A percentile compares a stretch with the other conserved stretches of the same genome.
These are phyloP conservation scores for Zaprionus vittiger DNA, from an alignment of 1,140 invertebrate species.

Conservation along the genomic window DNA sequence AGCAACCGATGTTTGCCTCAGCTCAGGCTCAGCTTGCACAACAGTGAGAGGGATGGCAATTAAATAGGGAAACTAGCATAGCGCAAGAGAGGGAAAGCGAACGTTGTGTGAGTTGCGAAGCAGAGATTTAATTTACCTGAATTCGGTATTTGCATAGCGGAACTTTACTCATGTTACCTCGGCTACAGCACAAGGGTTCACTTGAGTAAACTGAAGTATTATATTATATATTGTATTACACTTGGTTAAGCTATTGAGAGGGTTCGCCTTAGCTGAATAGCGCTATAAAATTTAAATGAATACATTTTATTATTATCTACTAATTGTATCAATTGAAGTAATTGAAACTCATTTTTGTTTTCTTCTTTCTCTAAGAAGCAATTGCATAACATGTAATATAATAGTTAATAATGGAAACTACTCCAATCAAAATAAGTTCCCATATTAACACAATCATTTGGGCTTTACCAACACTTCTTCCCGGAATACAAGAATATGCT, in stretches of 20 bases:
- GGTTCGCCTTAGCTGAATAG: not conserved
- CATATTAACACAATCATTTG: not conserved
- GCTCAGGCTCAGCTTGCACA: not conserved
- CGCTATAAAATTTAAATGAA: not conserved
- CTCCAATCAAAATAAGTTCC: not conserved
- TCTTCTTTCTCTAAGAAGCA: not conserved
- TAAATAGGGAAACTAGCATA: not conserved
- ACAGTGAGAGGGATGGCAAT: conserved; percentile 40
- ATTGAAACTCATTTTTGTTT: not conserved
- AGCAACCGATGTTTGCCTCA: not conserved
- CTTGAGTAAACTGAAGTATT: not conserved
- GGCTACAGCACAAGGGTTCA: not conserved
- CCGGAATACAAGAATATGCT: conserved; percentile 8
- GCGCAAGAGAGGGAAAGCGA: not conserved
- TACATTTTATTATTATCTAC: not conserved
- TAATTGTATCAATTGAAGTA: not conserved
- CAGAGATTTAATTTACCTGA: not conserved
- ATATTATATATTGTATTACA: conserved; percentile 2
- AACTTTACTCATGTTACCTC: conserved; percentile 10
- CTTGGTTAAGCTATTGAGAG: not conserved
- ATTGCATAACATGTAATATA: too few relatives aligned
- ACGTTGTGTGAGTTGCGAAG: not conserved
- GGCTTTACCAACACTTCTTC: not conserved
- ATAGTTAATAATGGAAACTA: not conserved
- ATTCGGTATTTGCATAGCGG: conserved; percentile 35